Evolutionary conservation across 2,797 vertebrate genomes (phyloP).

Genomic region (Tadarida brasiliensis): DNA sequence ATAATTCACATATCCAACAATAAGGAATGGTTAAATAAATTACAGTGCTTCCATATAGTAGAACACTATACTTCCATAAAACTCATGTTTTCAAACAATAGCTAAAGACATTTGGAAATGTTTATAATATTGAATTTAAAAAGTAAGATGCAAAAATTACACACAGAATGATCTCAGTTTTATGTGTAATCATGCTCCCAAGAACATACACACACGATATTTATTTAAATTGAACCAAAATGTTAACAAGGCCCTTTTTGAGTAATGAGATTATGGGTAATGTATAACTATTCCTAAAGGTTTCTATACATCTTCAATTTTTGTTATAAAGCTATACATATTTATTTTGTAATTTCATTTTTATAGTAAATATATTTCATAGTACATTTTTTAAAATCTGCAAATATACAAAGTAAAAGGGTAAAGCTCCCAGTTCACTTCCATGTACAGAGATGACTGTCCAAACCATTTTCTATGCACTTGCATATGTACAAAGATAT

Average conservation of each 20-base stretch:
- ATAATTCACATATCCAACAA: not conserved
- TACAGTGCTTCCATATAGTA: slow-evolving; percentile 12
- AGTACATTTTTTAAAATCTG: not conserved
- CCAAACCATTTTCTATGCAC: not conserved
- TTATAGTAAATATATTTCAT: no score
- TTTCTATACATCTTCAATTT: not conserved
- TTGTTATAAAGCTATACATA: no score
- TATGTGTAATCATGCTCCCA: not conserved
- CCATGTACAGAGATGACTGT: not conserved
- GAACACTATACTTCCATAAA: slow-evolving; percentile 29
- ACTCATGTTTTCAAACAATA: slow-evolving; percentile 57
- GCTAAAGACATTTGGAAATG: slow-evolving; percentile 54
- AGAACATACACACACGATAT: not conserved
- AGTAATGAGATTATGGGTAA: slow-evolving; percentile 59
- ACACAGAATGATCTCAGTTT: slow-evolving; percentile 54
- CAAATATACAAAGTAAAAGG: not conserved
- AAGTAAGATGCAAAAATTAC: slow-evolving; percentile 6
- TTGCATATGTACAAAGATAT: not conserved
- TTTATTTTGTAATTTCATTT: no score
- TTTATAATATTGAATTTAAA: slow-evolving; percentile 56
- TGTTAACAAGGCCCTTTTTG: slow-evolving; percentile 48
- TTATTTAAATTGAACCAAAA: slow-evolving; percentile 63
- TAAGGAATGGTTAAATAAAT: slow-evolving; percentile 62
- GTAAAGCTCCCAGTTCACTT: not conserved
- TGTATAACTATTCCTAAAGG: slow-evolving; percentile 13